Percentiles rank a stretch among this genome's conserved stretches.
phyloP scores from a whole-genome alignment of 2,888 invertebrate species.

The Dryococelus australis region DNA sequence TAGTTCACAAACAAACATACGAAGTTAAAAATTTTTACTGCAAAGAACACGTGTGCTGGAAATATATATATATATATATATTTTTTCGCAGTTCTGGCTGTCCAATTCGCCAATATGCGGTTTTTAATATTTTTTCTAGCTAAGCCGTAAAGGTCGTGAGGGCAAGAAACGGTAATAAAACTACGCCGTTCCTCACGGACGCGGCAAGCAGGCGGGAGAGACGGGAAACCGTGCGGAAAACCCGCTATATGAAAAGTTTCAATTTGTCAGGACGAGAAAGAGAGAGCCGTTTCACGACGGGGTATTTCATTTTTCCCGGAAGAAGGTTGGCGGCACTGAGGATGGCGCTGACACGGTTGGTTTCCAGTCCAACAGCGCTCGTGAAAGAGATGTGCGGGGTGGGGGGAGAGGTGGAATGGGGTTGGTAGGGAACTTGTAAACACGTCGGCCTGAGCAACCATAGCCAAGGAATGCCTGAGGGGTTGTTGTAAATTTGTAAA shows the following conservation, averaged over 20 bases:
- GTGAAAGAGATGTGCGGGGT: too few relatives aligned
- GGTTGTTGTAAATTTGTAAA: slow-evolving; percentile 4
- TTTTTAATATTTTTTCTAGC: too few relatives aligned
- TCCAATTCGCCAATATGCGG: too few relatives aligned
- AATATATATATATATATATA: too few relatives aligned
- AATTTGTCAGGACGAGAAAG: neutral
- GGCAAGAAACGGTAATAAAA: too few relatives aligned
- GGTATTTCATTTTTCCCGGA: neutral
- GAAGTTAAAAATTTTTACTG: too few relatives aligned
- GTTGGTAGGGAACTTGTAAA: neutral
- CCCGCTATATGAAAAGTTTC: neutral
- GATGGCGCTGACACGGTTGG: neutral
- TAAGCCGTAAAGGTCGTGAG: too few relatives aligned
- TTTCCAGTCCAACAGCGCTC: too few relatives aligned
- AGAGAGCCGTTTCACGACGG: neutral
- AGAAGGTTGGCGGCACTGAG: neutral
- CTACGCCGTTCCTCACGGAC: too few relatives aligned
- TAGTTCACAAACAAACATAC: too few relatives aligned
- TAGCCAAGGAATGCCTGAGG: neutral
- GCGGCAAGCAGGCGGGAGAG: neutral
- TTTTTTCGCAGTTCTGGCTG: too few relatives aligned
- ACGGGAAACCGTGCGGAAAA: neutral
- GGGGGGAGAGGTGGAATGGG: neutral
- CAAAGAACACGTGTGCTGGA: too few relatives aligned
- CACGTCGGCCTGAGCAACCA: neutral